Conservation (phyloP, 2,113 vertebrate genomes). For the Anguilla rostrata region DNA sequence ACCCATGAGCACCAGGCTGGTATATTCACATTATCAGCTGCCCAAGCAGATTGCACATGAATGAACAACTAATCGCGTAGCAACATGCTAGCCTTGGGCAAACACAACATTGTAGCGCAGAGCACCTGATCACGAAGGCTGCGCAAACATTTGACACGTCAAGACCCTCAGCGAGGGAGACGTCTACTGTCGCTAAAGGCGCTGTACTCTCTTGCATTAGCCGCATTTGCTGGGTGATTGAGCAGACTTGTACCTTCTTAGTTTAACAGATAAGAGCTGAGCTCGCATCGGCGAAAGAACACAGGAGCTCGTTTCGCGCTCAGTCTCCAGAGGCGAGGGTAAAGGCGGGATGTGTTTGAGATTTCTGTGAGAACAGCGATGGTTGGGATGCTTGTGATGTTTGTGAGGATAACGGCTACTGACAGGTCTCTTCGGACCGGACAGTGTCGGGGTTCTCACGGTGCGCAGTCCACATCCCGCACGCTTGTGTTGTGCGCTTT, state of each 20-base stretch:
- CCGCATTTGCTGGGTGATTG: background rate
- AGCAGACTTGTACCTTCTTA: background rate
- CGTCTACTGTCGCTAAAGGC: background rate
- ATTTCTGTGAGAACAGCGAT: background rate
- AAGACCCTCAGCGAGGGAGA: background rate
- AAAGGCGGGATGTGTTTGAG: background rate
- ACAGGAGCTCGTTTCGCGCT: background rate
- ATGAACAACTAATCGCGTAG: background rate
- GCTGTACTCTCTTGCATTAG: background rate
- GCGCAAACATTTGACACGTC: background rate
- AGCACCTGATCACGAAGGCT: background rate
- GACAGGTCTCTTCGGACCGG: background rate
- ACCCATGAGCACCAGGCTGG: background rate
- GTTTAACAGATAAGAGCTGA: background rate
- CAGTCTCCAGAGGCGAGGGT: background rate
- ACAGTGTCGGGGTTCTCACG: background rate
- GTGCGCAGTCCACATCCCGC: background rate
- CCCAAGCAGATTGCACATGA: background rate
- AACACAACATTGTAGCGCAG: background rate
- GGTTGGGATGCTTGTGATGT: too few species aligned
- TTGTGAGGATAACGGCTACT: background rate
- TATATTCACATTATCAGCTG: background rate
- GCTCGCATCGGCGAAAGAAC: background rate
- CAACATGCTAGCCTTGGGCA: background rate
- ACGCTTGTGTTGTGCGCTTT: background rate